Evolutionary conservation across 1,140 invertebrate species (phyloP).

Genomic region (Hyposmocoma kahamanoa): DNA sequence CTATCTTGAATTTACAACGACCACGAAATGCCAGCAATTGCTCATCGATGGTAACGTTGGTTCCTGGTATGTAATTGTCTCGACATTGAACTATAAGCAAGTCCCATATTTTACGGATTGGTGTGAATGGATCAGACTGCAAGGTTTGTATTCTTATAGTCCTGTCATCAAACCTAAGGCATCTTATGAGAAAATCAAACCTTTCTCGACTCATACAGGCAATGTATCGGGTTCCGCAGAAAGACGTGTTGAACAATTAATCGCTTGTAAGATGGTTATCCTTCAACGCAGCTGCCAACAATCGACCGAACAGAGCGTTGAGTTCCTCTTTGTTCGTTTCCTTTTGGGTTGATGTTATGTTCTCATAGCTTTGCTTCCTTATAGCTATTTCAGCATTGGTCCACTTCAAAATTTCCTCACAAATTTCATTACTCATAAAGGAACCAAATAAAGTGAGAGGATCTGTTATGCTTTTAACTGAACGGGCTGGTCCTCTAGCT

Average conservation of each 20-base stretch:
- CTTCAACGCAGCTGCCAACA: neutral
- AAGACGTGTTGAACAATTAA: neutral
- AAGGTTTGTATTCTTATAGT: constrained; percentile 22
- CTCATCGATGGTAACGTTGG: constrained; percentile 38
- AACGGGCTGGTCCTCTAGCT: neutral
- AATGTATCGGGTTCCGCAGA: constrained; percentile 19
- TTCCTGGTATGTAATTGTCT: neutral
- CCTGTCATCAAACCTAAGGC: constrained; percentile 44
- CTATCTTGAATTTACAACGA: constrained; percentile 33
- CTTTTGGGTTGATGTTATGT: neutral
- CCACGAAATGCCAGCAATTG: constrained; percentile 37
- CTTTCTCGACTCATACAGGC: constrained; percentile 34
- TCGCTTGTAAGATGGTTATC: neutral
- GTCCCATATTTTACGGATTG: constrained; percentile 26
- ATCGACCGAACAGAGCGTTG: neutral
- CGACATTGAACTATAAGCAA: neutral
- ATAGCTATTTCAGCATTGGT: neutral
- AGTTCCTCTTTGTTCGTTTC: neutral
- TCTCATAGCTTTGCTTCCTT: neutral
- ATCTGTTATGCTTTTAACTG: neutral
- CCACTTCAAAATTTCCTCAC: neutral
- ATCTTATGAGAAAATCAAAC: constrained; percentile 45
- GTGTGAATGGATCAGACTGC: constrained; percentile 37
- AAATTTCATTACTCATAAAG: neutral
- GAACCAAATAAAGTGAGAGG: neutral